Percentiles rank a stretch among this genome's conserved stretches.
phyloP scores from a whole-genome alignment of 2,797 vertebrate species.

The Mastacembelus armatus region DNA sequence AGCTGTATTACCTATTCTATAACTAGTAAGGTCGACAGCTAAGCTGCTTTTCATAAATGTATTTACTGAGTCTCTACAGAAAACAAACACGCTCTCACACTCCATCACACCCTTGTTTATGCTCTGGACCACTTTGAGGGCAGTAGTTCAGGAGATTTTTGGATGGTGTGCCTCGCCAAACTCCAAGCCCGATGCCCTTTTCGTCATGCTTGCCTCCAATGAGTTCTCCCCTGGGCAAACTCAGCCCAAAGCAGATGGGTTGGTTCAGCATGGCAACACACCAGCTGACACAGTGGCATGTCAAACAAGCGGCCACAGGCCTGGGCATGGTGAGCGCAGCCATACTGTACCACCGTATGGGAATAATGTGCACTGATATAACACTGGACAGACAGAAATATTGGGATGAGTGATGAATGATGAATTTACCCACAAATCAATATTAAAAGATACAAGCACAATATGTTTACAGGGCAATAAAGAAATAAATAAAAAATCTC shows the following conservation, averaged over 20 bases:
- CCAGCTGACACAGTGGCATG: slow-evolving; percentile 65
- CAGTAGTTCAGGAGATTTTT: slow-evolving; percentile 50
- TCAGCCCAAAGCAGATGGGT: slow-evolving; percentile 70
- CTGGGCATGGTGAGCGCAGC: slow-evolving; percentile 44
- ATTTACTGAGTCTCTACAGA: slow-evolving; percentile 15
- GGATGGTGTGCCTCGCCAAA: slow-evolving; percentile 39
- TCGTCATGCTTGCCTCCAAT: slow-evolving; percentile 39
- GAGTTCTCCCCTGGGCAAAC: slow-evolving; percentile 44
- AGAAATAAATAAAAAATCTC: too few species aligned
- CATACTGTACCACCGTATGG: slow-evolving; percentile 62
- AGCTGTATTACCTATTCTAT: background rate
- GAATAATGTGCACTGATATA: slow-evolving; percentile 44
- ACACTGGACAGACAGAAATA: slow-evolving; percentile 31
- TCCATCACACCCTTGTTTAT: slow-evolving; percentile 49
- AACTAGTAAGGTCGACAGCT: background rate
- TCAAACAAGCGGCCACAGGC: slow-evolving; percentile 67
- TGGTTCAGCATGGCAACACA: slow-evolving; percentile 73
- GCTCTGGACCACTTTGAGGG: slow-evolving; percentile 33
- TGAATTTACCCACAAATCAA: too few species aligned
- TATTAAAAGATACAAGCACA: too few species aligned
- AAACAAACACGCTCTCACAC: slow-evolving; percentile 22
- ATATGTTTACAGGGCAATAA: too few species aligned
- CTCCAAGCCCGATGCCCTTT: slow-evolving; percentile 49
- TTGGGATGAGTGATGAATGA: too few species aligned
- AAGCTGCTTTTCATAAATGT: background rate